Evolutionary conservation across 2,888 invertebrate species (phyloP), one percentile per base, ranked within the genome.

Genomic region (Abscondita cerata): DNA sequence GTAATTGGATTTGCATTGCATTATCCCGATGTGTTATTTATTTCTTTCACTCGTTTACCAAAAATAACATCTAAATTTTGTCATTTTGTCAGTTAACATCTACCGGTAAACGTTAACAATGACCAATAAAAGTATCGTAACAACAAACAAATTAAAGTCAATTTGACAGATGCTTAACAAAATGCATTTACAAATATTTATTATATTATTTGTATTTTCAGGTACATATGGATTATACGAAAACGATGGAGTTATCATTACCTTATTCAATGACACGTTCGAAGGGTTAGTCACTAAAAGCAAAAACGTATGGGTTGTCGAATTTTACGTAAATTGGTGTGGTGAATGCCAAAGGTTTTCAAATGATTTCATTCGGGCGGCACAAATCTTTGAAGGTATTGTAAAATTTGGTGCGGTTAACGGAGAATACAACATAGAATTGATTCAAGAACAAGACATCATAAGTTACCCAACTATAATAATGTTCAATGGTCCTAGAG

Each of bases 291-390:
- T 96, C 2, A 79, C 88, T 40, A 85, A 91, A 66, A 87, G 91
- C 67, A 89, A 95, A 77, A 86, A 89, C 65, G 82, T 96, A 13
- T 96, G 96, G 96, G 80, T 98, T 56, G 91, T 98, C 0, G 96
- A 97, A 76, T 95, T 95, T 81, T 95, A 86, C 79, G 96, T 96
- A 0, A 94, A 95, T 0, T 97, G 96, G 96, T 96, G 92, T 76
- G 92, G 90, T 11, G 91, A 92, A 74, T 92, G 97, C 80, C 89
- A 95, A 79, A 86, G 85, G 55, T 83, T 98, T 38, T 93, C 89
- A 13, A 91, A 94, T 0, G 96, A 96, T 75, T 97, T 94, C 82
- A 87, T 90, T 61, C 95, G 96, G 81, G 89, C 92, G 51, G 96
- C 96, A 1, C 86, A 84, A 65, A 95, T 95, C 0, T 81, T 97